phyloP scores from a whole-genome alignment of 2,113 vertebrate species.

The Chloropsis hardwickii region DNA sequence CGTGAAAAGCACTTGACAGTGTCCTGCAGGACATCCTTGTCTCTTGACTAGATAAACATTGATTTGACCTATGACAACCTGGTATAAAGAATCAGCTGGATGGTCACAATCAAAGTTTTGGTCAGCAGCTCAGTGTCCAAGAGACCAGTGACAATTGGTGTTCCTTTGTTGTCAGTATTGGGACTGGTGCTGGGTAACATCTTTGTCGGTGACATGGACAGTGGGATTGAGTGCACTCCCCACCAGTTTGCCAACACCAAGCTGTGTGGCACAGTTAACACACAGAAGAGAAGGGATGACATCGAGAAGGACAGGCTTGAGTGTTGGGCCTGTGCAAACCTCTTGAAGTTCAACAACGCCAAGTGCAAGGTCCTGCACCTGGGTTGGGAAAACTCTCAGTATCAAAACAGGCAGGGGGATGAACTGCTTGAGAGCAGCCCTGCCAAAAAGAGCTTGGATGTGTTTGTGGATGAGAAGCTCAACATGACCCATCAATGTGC shows the following conservation, averaged over 20 bases:
- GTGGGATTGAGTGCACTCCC: background rate
- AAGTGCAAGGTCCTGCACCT: background rate
- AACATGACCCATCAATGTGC: background rate
- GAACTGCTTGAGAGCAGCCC: background rate
- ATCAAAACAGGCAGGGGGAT: background rate
- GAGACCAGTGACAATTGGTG: rapidly evolving
- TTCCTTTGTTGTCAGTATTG: background rate
- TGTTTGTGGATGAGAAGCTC: background rate
- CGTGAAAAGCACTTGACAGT: background rate
- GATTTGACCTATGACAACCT: background rate
- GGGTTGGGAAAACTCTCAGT: background rate
- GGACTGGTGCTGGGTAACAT: background rate
- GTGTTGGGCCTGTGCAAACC: background rate
- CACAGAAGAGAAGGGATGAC: background rate
- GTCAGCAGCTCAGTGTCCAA: background rate
- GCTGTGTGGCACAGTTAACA: background rate
- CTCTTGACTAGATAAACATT: background rate
- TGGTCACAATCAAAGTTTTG: background rate
- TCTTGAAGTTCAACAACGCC: background rate
- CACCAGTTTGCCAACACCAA: background rate
- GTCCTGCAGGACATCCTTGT: background rate
- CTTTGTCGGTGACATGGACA: rapidly evolving
- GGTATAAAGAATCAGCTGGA: background rate
- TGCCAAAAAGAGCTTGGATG: background rate
- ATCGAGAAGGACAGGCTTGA: background rate